These are phyloP conservation scores for Cephalotes varians DNA, from an alignment of 2,888 invertebrate species.

Conservation along the genomic window DNA sequence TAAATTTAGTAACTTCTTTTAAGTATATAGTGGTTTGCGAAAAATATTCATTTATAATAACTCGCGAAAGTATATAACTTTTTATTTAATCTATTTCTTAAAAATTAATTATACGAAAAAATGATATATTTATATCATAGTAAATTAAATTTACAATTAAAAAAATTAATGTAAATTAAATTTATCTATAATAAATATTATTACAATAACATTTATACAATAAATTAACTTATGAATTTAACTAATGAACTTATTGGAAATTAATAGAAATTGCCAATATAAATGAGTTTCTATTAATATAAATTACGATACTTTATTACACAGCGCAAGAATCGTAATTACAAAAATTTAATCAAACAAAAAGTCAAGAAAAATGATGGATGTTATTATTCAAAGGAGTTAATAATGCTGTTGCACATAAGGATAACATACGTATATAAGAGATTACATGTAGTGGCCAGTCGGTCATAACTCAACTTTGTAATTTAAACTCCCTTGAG, in stretches of 20 bases:
- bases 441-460: background rate
- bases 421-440: constrained; percentile 5
- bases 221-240: too few relatives aligned
- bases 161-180: too few relatives aligned
- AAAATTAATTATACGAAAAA: background rate
- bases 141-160: background rate
- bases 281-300: background rate
- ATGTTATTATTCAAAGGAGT: background rate
- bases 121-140: background rate
- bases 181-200: background rate
- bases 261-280: background rate
- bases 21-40: background rate
- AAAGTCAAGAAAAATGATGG: background rate
- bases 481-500: constrained; percentile 63
- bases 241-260: background rate
- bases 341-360: constrained; percentile 3
- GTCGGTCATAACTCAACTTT: constrained; percentile 52
- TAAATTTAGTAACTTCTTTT: background rate
- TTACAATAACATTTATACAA: background rate
- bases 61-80: background rate
- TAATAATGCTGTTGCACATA: background rate
- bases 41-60: background rate
- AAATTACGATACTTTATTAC: constrained; percentile 8
- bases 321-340: background rate
- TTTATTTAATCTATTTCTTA: background rate